Conservation (phyloP, 2,888 invertebrate species). For the Ferrisia virgata region DNA sequence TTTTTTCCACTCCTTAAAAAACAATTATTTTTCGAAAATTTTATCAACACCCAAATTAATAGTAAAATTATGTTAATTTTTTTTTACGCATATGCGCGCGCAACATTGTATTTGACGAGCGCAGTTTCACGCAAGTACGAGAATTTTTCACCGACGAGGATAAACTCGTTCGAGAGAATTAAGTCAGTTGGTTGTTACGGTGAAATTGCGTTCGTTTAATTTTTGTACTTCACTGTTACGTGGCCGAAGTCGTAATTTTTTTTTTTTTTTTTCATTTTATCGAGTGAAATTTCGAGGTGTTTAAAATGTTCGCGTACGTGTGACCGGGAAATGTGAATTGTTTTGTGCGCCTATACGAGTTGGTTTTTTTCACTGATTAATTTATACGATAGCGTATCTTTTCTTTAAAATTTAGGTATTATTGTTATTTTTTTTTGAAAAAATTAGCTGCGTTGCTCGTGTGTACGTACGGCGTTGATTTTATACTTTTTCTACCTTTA, state of each 20-base stretch:
- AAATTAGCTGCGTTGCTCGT: not conserved
- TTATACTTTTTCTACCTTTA: not conserved
- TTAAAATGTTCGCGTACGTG: constrained; percentile 13
- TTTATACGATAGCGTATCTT: too few species aligned
- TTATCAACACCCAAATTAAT: constrained; percentile 6
- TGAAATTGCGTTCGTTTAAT: not conserved
- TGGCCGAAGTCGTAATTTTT: not conserved
- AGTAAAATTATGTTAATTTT: constrained; percentile 8
- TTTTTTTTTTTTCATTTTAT: not conserved
- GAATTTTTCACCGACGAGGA: not conserved
- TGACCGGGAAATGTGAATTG: not conserved
- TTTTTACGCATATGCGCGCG: constrained; percentile 18
- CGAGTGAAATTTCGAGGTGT: not conserved
- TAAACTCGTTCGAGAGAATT: not conserved
- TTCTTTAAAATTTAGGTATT: too few species aligned
- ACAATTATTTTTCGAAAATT: constrained; percentile 2
- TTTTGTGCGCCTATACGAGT: not conserved
- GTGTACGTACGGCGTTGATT: not conserved
- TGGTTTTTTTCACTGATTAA: not conserved
- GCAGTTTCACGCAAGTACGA: not conserved
- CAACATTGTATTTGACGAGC: not conserved
- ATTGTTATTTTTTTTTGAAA: too few species aligned
- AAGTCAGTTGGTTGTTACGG: constrained; percentile 12
- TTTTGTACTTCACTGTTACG: not conserved
- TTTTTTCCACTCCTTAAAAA: not conserved